Evolutionary conservation across 2,888 invertebrate species (phyloP).

Genomic region (Marronus borbonicus): DNA sequence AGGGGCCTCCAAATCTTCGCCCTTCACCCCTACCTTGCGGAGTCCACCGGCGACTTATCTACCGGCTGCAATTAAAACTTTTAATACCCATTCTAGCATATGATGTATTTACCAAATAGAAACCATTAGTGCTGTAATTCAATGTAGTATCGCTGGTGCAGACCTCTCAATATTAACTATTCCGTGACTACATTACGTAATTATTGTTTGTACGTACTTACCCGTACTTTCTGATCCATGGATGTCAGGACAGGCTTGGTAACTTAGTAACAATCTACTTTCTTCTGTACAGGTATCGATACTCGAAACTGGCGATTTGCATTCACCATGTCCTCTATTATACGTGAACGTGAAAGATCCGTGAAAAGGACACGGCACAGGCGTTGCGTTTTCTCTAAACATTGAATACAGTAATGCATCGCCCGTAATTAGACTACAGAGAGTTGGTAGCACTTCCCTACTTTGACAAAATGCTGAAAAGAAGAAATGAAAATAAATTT

Average conservation of each 20-base stretch:
- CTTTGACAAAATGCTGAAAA: constrained; percentile 83
- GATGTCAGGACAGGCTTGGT: constrained; percentile 95
- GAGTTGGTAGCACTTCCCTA: constrained; percentile 82
- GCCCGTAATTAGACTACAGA: constrained; percentile 90
- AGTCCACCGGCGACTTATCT: no score
- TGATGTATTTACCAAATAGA: no score
- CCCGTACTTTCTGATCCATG: constrained; percentile 93
- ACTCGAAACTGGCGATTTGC: constrained; percentile 90
- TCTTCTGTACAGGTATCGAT: constrained; percentile 96
- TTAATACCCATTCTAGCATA: no score
- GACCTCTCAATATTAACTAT: no score
- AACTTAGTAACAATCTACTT: constrained; percentile 89
- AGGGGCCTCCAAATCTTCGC: no score
- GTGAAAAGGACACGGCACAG: constrained; percentile 90
- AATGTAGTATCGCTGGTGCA: no score
- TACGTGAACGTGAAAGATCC: constrained; percentile 96
- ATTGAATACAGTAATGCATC: constrained; percentile 91
- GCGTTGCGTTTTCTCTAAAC: constrained; percentile 89
- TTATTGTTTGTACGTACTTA: constrained; percentile 64
- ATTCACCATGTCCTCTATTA: constrained; percentile 92
- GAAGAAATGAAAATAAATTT: not conserved
- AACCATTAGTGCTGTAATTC: no score
- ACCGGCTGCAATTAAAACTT: no score
- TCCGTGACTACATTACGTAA: no score
- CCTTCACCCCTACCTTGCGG: no score